Percentiles rank a stretch among this genome's conserved stretches.
Conservation (phyloP, 1,140 invertebrate genomes). For the Meloidogyne hapla region DNA sequence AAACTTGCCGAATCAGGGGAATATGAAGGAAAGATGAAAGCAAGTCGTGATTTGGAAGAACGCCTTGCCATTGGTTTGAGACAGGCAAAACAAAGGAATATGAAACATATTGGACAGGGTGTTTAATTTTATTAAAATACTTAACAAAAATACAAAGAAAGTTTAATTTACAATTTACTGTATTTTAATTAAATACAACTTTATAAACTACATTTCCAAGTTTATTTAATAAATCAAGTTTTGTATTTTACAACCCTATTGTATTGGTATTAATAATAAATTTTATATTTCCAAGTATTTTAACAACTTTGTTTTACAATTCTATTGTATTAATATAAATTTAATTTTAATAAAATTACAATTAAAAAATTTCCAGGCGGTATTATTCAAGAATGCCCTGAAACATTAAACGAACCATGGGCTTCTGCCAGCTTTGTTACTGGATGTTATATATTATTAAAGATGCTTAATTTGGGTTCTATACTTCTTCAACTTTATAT, state of each 20-base stretch:
- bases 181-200: too few species aligned
- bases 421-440: neutral
- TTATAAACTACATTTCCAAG: too few species aligned
- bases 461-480: constrained; percentile 8
- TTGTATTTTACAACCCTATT: neutral
- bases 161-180: too few species aligned
- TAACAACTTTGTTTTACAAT: neutral
- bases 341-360: neutral
- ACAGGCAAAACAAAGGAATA: neutral
- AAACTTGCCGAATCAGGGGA: constrained; percentile 12
- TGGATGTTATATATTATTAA: neutral
- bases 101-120: neutral
- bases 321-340: too few species aligned
- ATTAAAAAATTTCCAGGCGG: neutral
- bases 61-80: neutral
- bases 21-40: neutral
- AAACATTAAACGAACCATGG: neutral
- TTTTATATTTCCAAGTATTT: too few species aligned
- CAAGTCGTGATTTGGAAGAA: neutral
- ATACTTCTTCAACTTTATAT: constrained; percentile 37
- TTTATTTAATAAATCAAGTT: too few species aligned
- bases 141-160: too few species aligned
- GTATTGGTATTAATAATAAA: too few species aligned
- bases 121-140: too few species aligned
- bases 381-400: neutral